Evolutionary conservation across 2,113 vertebrate genomes (phyloP).

Genomic region (Genyomyrus donnyi): DNA sequence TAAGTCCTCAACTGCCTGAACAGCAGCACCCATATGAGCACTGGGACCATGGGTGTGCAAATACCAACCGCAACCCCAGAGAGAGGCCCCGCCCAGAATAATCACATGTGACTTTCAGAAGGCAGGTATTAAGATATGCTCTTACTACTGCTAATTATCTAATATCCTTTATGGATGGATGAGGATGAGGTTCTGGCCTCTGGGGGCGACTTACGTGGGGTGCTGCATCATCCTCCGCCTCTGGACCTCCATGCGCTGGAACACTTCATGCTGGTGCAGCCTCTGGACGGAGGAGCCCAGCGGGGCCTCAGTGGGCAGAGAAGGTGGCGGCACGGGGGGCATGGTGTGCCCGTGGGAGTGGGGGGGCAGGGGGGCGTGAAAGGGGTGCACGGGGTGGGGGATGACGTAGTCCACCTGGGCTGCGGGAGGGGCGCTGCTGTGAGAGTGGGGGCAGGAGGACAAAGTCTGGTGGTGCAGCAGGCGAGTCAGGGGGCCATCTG

Average conservation of each 20-base stretch:
- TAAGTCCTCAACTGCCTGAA: not conserved
- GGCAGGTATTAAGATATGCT: not conserved
- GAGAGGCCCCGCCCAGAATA: not conserved
- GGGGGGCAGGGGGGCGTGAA: slow-evolving; percentile 80
- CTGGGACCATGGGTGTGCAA: not conserved
- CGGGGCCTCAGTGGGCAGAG: slow-evolving; percentile 68
- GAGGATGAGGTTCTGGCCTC: not conserved
- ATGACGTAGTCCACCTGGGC: slow-evolving; percentile 88
- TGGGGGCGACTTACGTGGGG: slow-evolving; percentile 74
- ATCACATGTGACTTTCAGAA: not conserved
- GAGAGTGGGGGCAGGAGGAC: slow-evolving; percentile 87
- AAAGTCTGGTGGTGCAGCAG: slow-evolving; percentile 88
- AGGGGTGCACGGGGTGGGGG: slow-evolving; percentile 86
- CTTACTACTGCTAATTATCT: not conserved
- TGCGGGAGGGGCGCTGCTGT: slow-evolving; percentile 80
- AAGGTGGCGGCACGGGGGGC: slow-evolving; percentile 55
- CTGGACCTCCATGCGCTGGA: slow-evolving; percentile 95
- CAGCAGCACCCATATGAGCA: not conserved
- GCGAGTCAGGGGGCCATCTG: slow-evolving; percentile 83
- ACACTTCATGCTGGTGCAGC: slow-evolving; percentile 87
- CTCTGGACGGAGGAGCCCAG: slow-evolving; percentile 79
- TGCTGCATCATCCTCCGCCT: slow-evolving; percentile 95
- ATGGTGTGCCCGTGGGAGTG: slow-evolving; percentile 73
- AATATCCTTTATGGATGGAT: not conserved
- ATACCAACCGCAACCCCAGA: not conserved